These are phyloP conservation scores for Piliocolobus tephrosceles DNA, from an alignment of 2,113 vertebrate species.

Conservation along the genomic window DNA sequence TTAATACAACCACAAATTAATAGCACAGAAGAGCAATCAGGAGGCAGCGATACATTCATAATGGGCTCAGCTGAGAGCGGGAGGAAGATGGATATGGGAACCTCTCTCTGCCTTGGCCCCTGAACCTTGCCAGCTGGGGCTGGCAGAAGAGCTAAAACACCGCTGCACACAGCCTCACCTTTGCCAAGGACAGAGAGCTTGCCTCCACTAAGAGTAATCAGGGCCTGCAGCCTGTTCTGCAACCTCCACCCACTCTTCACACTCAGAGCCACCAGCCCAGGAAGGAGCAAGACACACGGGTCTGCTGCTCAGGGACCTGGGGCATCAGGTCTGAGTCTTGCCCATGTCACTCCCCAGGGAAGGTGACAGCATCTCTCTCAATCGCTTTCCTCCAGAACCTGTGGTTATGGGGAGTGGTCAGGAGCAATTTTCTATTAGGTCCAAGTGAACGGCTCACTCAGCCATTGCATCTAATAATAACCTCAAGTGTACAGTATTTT, in stretches of 20 bases:
- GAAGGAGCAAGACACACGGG: neutral
- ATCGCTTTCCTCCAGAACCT: conserved; percentile 65
- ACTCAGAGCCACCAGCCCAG: neutral
- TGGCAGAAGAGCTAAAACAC: neutral
- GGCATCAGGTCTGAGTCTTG: neutral
- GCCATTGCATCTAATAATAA: conserved; percentile 79
- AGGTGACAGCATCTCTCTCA: conserved; percentile 58
- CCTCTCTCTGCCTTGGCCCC: neutral
- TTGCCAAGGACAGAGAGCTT: conserved; percentile 62
- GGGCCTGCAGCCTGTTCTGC: conserved; percentile 3
- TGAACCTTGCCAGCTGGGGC: conserved; percentile 56
- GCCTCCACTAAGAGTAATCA: neutral
- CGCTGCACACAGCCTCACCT: neutral
- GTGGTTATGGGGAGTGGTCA: conserved; percentile 56
- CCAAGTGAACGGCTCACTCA: conserved; percentile 76
- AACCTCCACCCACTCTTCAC: neutral
- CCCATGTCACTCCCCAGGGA: conserved; percentile 44
- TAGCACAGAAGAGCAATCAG: conserved; percentile 75
- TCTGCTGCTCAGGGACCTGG: neutral
- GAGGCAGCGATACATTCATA: conserved; percentile 69
- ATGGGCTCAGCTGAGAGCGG: conserved; percentile 39
- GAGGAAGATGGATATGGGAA: neutral
- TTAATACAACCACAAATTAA: conserved; percentile 78
- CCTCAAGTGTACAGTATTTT: conserved; percentile 8
- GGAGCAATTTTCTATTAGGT: conserved; percentile 58